Percentiles rank a stretch among this genome's conserved stretches.
Evolutionary conservation across 2,113 vertebrate species (phyloP).

Genomic region (Salvator merianae): DNA sequence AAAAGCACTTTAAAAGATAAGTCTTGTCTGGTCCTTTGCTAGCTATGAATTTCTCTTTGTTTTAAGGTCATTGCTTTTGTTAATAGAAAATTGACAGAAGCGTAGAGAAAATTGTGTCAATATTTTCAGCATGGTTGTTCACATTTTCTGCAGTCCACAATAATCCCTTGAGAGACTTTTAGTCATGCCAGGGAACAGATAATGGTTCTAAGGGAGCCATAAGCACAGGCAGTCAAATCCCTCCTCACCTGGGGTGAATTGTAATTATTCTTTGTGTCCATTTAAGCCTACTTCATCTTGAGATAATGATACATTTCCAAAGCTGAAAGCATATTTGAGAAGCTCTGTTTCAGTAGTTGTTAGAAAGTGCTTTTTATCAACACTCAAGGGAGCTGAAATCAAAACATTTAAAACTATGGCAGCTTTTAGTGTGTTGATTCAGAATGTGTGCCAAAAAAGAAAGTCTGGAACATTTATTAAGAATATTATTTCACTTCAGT

Average conservation of each 20-base stretch:
- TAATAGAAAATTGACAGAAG: background rate
- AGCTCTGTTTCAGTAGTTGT: conserved; percentile 31
- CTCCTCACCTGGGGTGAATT: conserved; percentile 1
- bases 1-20: background rate
- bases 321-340: conserved; percentile 48
- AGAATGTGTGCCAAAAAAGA: conserved; percentile 19
- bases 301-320: conserved; percentile 40
- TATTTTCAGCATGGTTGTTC: conserved; percentile 6
- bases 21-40: background rate
- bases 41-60: background rate
- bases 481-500: conserved; percentile 3
- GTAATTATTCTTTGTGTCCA: conserved; percentile 38
- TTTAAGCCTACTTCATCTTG: conserved; percentile 17
- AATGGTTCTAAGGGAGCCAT: conserved; percentile 15
- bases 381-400: conserved; percentile 19
- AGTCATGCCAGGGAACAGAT: conserved; percentile 14
- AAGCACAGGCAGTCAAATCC: conserved; percentile 34
- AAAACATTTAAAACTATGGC: conserved; percentile 44
- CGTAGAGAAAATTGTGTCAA: conserved; percentile 23
- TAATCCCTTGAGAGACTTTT: background rate
- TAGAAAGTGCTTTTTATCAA: conserved; percentile 22
- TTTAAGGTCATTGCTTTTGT: background rate
- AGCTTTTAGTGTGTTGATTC: conserved; percentile 34
- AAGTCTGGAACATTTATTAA: conserved; percentile 18
- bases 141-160: background rate